Percentiles rank a stretch among this genome's conserved stretches.
Evolutionary conservation across 1,140 invertebrate genomes (phyloP).

Genomic region (Euglossa dilemma): DNA sequence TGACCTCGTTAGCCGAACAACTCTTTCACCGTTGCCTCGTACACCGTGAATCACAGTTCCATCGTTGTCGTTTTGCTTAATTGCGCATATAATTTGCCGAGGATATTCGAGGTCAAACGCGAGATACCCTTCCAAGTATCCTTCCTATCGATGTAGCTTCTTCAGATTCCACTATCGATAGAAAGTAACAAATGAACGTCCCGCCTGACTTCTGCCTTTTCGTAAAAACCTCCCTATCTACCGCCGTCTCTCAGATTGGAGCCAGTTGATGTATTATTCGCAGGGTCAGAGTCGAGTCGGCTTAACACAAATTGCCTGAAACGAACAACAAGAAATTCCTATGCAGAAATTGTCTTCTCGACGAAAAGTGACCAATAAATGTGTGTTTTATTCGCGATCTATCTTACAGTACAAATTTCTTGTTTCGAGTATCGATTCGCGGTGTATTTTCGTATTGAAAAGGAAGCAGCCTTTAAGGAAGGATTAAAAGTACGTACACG

Average conservation of each 20-base stretch:
- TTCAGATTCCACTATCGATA: not conserved
- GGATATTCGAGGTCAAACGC: too few relatives aligned
- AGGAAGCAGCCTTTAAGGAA: too few relatives aligned
- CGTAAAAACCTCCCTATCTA: slow-evolving; percentile 8
- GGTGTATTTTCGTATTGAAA: not conserved
- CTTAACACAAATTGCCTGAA: slow-evolving; percentile 6
- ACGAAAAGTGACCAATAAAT: not conserved
- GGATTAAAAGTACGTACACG: too few relatives aligned
- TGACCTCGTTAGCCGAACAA: not conserved
- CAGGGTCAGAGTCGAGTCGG: not conserved
- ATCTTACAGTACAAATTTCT: too few relatives aligned
- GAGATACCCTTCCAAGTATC: not conserved
- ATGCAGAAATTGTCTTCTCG: not conserved
- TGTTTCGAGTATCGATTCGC: too few relatives aligned
- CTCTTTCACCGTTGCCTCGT: not conserved
- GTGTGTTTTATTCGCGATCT: too few relatives aligned
- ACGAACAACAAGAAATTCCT: not conserved
- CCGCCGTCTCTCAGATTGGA: not conserved
- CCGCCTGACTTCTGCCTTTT: not conserved
- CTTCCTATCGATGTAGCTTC: not conserved
- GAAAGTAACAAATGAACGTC: not conserved
- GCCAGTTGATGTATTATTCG: not conserved
- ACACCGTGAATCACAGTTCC: too few relatives aligned
- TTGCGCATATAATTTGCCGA: not conserved
- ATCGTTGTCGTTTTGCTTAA: not conserved